phyloP scores from a whole-genome alignment of 2,113 vertebrate genomes.

The Crotalus helleri region DNA sequence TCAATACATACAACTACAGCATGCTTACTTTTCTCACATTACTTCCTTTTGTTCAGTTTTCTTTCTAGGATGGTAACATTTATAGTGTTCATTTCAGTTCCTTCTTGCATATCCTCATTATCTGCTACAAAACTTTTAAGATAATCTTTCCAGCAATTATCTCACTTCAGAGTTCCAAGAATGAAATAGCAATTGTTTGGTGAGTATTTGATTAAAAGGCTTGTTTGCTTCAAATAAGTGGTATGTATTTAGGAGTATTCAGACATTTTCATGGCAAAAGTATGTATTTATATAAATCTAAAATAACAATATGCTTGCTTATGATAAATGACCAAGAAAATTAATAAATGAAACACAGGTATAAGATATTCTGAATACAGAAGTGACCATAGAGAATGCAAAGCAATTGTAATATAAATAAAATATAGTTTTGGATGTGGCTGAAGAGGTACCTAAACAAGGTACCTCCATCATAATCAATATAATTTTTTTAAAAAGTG shows the following conservation, averaged over 20 bases:
- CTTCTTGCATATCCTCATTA: background rate
- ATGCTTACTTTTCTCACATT: background rate
- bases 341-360: background rate
- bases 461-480: background rate
- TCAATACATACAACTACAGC: background rate
- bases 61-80: background rate
- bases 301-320: background rate
- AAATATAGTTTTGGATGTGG: background rate
- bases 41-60: background rate
- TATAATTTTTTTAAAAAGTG: background rate
- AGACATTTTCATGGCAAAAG: background rate
- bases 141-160: background rate
- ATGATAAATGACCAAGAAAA: background rate
- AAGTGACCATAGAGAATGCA: background rate
- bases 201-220: background rate
- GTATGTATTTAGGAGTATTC: background rate
- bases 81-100: background rate
- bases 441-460: background rate
- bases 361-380: background rate
- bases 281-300: background rate
- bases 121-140: background rate
- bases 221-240: background rate
- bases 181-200: background rate
- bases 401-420: background rate
- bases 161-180: too few species aligned